Percentiles rank a stretch among this genome's conserved stretches.
phyloP scores from a whole-genome alignment of 2,113 vertebrate species.

The Prionailurus bengalensis region DNA sequence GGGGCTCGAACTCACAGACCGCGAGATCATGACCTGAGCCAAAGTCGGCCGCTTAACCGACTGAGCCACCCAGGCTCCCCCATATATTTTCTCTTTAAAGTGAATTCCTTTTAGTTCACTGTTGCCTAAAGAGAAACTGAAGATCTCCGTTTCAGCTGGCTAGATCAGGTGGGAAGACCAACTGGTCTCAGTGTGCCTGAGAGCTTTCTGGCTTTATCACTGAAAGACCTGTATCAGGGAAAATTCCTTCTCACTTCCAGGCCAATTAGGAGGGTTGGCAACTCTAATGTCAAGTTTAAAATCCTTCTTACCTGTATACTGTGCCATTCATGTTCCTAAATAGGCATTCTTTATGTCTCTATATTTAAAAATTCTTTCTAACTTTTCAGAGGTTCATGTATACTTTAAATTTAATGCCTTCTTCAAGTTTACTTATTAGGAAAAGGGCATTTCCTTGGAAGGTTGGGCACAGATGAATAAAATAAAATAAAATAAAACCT shows the following conservation, averaged over 20 bases:
- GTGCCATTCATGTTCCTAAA: neutral
- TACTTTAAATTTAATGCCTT: neutral
- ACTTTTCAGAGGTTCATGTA: neutral
- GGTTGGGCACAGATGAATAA: neutral
- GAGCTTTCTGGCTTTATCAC: neutral
- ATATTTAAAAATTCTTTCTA: neutral
- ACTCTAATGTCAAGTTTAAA: neutral
- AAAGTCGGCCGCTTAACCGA: no score
- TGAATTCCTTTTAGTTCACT: neutral
- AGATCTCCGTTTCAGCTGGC: neutral
- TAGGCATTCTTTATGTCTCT: neutral
- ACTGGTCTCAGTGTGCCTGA: no score
- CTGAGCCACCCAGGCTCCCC: no score
- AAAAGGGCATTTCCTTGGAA: neutral
- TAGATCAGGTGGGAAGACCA: neutral
- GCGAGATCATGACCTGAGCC: no score
- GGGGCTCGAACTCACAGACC: no score
- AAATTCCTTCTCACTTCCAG: neutral
- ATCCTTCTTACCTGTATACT: neutral
- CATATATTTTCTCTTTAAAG: neutral
- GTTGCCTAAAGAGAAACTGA: neutral
- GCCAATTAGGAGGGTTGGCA: neutral
- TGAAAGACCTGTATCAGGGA: neutral
- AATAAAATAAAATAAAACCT: neutral
- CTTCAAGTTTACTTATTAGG: neutral